phyloP scores from a whole-genome alignment of 2,888 invertebrate genomes.

The Argyresthia albistria region DNA sequence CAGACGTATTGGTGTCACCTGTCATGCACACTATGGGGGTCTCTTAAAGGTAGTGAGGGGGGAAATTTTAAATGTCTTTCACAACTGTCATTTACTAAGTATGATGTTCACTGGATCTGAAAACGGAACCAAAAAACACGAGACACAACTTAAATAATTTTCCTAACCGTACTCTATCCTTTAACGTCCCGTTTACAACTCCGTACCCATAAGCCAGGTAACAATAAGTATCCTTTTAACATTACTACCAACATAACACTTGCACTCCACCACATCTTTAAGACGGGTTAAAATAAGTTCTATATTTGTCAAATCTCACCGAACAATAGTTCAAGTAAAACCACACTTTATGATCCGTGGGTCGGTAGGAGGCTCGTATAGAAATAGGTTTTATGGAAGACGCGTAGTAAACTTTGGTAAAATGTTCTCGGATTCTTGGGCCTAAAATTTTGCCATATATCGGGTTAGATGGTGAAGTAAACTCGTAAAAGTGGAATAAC shows the following conservation, averaged over 20 bases:
- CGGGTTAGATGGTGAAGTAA: background rate
- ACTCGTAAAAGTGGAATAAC: background rate
- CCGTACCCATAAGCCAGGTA: conserved; percentile 20
- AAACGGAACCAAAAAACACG: too few relatives aligned
- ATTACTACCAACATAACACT: background rate
- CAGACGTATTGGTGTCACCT: too few relatives aligned
- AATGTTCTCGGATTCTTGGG: background rate
- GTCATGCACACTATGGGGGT: too few relatives aligned
- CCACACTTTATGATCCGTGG: too few relatives aligned
- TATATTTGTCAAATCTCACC: too few relatives aligned
- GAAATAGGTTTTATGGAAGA: background rate
- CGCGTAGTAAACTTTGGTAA: background rate
- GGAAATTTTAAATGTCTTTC: too few relatives aligned
- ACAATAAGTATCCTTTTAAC: background rate
- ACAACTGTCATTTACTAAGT: too few relatives aligned
- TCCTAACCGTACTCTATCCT: conserved; percentile 10
- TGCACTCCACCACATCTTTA: too few relatives aligned
- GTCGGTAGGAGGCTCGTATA: background rate
- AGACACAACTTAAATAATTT: background rate
- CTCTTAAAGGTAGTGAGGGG: too few relatives aligned
- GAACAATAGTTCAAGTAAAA: too few relatives aligned
- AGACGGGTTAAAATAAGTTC: too few relatives aligned
- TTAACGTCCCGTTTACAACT: conserved; percentile 14
- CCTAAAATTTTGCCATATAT: background rate
- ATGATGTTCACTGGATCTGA: too few relatives aligned